Base-by-base conservation (phyloP, 1,140 invertebrate species). In the Dreissena polymorpha region DNA sequence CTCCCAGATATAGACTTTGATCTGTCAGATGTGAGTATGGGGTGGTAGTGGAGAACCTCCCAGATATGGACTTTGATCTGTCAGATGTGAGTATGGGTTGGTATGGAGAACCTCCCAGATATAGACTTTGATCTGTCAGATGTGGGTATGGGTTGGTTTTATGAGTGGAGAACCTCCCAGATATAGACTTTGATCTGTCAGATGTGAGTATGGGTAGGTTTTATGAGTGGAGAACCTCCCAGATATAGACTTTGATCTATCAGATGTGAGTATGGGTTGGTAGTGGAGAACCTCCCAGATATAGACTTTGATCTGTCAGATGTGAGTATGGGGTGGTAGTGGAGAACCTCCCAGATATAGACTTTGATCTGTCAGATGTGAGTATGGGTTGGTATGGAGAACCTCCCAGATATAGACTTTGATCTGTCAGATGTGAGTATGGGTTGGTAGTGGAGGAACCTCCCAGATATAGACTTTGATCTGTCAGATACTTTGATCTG, bases 311-410 rank as follows among this genome's bases (percentile, higher is more conserved):
- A 91, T 53, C 65, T 88, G 13, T 90, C 89, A 49, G 90, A 91
- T n/a, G n/a, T n/a, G n/a, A n/a, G n/a, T n/a, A n/a, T n/a, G n/a
- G n/a, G n/a, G n/a, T n/a, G 85, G 87, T 91, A 8, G 85, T 87
- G 69, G 88, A 91, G 71, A 88, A 86, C 49, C 79, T 91, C 10
- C 90, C 90, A 18, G 84, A 80, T 49, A 89, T 91, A 27, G 87
- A 90, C 76, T 91, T 91, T 88, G 88, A 91, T 53, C 65, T 88
- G 13, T 90, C 89, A 49, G 90, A 91, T n/a, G n/a, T n/a, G n/a
- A n/a, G n/a, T n/a, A n/a, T n/a, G n/a, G n/a, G n/a, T n/a, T n/a
- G n/a, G n/a, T n/a, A n/a, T 87, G 69, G 88, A 91, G 71, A 88
- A 86, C 49, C 79, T 91, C 10, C 90, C 90, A 18, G 84, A 80